Evolutionary conservation across 2,797 vertebrate genomes (phyloP), one percentile per base, ranked within the genome.

Genomic region (Pristis pectinata): DNA sequence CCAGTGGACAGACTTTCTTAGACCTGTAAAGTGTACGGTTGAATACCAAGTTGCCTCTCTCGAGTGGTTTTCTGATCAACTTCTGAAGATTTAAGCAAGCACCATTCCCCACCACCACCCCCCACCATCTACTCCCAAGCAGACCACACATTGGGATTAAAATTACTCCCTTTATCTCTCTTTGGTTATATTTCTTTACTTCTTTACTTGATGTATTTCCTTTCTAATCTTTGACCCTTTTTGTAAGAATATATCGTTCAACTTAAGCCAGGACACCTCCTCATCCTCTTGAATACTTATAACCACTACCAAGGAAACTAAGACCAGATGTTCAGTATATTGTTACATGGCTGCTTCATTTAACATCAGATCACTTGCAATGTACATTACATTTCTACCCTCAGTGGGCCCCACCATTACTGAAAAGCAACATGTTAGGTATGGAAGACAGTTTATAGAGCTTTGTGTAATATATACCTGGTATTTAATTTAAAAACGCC

Each of bases 271-370:
- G 64, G 41, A 30, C 67, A 49, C 37, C 41, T 44, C 44, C 67
- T 49, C 70, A 74, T 93, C 67, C 70, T 74, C 37, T 74, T 41
- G 49, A 30, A 27, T 74, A 72, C 72, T 93, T 93, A 93, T 44
- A 44, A 93, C 37, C 11, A 17, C 41, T 49, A 34, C 41, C 27
- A 93, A 74, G 70, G 92, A 74, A 93, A 74, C 67, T 53, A 74
- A 53, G 92, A 72, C 67, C 92, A 93, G 70, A 93, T 74, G 92
- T 93, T 93, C 67, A 74, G 27, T 74, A 93, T 70, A 93, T 44
- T 53, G 41, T 93, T 93, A 93, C 67, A 72, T 93, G 67, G 70
- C 67, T 93, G 70, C 67, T 93, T 93, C 85, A 87, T 87, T 56
- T 59, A 59, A 92, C 92, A 94, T 94, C 70, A 53, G 44, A 76